Evolutionary conservation across 2,113 vertebrate genomes (phyloP).

Genomic region (Siniperca chuatsi): DNA sequence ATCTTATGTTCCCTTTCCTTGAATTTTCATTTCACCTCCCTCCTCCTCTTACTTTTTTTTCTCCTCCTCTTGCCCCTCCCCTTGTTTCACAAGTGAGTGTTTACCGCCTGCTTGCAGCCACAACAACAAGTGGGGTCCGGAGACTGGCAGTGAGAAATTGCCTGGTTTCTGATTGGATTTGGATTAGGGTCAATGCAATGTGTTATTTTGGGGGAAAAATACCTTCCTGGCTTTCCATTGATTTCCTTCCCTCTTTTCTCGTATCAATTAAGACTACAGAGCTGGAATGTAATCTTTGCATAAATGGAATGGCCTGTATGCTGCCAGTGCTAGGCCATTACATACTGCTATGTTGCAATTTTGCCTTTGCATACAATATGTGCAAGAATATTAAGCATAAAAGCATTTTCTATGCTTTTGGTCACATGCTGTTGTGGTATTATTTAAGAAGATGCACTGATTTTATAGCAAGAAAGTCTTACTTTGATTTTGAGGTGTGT

Average conservation of each 20-base stretch:
- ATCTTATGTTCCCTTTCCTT: constrained; percentile 79
- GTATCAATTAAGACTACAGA: constrained; percentile 59
- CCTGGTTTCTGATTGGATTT: constrained; percentile 72
- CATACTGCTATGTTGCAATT: background rate
- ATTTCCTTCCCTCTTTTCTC: constrained; percentile 55
- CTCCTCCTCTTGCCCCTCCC: constrained; percentile 2
- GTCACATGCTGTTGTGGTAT: background rate
- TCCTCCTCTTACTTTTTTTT: no score
- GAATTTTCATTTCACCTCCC: constrained; percentile 76
- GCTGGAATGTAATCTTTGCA: constrained; percentile 1
- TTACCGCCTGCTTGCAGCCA: constrained; percentile 63
- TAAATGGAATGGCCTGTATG: background rate
- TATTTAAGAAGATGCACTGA: background rate
- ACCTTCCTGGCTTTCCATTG: constrained; percentile 63
- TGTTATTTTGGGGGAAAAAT: constrained; percentile 62
- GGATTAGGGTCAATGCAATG: constrained; percentile 79
- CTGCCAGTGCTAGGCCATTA: background rate
- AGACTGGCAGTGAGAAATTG: constrained; percentile 76
- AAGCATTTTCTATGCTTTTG: background rate
- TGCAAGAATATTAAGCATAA: background rate
- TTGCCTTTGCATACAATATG: background rate
- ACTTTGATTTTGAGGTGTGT: background rate
- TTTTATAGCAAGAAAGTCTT: background rate
- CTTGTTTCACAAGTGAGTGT: constrained; percentile 68
- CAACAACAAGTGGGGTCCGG: constrained; percentile 57